phyloP scores from a whole-genome alignment of 2,888 invertebrate species.

The Drosophila kuntzei region DNA sequence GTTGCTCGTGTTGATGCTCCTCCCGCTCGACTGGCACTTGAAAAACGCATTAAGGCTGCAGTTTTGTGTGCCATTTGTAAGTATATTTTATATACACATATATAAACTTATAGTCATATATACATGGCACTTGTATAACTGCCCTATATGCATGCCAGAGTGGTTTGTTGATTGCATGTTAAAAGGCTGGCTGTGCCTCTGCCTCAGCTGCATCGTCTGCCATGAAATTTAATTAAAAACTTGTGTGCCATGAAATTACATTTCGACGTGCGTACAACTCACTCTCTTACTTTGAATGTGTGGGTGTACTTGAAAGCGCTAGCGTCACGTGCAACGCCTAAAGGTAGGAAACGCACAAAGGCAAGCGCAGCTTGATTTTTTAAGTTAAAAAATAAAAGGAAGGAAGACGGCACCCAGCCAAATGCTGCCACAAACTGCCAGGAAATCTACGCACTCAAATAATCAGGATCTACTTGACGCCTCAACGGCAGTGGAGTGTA shows the following conservation, averaged over 20 bases:
- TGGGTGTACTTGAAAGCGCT: conserved; percentile 32
- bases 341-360: conserved; percentile 63
- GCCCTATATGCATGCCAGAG: conserved; percentile 75
- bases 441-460: conserved; percentile 50
- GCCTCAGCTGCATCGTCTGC: conserved; percentile 60
- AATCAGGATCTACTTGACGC: conserved; percentile 44
- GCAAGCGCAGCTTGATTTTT: conserved; percentile 62
- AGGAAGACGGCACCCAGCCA: conserved; percentile 24
- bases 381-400: conserved; percentile 29
- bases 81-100: conserved; percentile 40
- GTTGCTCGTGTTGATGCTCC: conserved; percentile 17
- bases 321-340: conserved; percentile 50
- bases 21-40: conserved; percentile 66
- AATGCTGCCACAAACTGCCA: conserved; percentile 25
- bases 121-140: conserved; percentile 55
- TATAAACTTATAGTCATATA: conserved; percentile 35
- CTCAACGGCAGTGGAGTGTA: conserved; percentile 4
- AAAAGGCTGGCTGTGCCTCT: conserved; percentile 65
- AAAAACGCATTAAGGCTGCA: conserved; percentile 77
- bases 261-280: conserved; percentile 69
- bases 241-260: conserved; percentile 82
- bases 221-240: conserved; percentile 81
- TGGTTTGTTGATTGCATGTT: conserved; percentile 81
- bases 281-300: conserved; percentile 13
- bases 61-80: conserved; percentile 69